Evolutionary conservation across 2,888 invertebrate species (phyloP), one percentile per base, ranked within the genome.

Genomic region (Lucinisca nassula): DNA sequence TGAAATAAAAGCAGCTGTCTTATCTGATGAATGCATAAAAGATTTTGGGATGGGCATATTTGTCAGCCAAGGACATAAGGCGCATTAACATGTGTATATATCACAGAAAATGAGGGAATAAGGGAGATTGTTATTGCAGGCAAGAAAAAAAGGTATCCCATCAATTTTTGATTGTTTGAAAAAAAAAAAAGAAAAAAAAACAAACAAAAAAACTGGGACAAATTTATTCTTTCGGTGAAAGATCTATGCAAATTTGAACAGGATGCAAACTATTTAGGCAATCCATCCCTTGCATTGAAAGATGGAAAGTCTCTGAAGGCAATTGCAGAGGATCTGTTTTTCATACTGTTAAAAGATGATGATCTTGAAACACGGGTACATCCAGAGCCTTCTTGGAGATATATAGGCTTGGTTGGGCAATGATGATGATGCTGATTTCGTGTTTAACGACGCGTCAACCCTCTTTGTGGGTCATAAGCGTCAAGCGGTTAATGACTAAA

Each of bases 251-350:
- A 72, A 24, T 88, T 67, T 79, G 58, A 85, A 58, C 14, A 8
- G 21, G 55, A 55, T 12, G 27, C 51, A 75, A 67, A 85, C 35
- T 35, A 27, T 14, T 88, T 83, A 74, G 70, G 61, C 10, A 85
- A 45, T 21, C 85, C 88, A 17, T 80, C 85, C 38, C 75, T 85
- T 35, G 79, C 88, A 17, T 74, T 80, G 76, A 85, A 85, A 70
- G 30, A 85, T 32, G 88, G 88, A 2, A 51, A 85, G 24, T 77
- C 35, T 72, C 40, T 82, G 14, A 17, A 40, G 30, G 51, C 37
- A 51, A 61, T 67, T 82, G 82, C 82, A 35, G 72, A 21, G n/a
- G n/a, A 37, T 38, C n/a, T 45, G n/a, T 49, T 30, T 27, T 55
- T 40, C 10, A 27, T 77, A 37, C 38, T 37, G 27, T 45, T 45